Conservation (phyloP, 2,888 invertebrate species). For the Oconnorella tubifera region DNA sequence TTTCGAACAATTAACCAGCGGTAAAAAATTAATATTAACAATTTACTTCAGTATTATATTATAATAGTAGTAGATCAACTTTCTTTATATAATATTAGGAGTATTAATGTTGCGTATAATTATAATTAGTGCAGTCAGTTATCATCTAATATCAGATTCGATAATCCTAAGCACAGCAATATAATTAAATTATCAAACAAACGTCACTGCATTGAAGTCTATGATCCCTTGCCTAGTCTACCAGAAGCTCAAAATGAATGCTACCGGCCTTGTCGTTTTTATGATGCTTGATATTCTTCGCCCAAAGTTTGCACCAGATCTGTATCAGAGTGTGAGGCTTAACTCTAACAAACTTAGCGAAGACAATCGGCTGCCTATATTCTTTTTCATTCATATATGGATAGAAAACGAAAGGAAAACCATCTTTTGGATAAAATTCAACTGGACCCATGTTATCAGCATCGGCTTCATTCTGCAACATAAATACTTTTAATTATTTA, state of each 20-base stretch:
- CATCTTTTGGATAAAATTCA: constrained; percentile 24
- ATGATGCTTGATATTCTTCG: constrained; percentile 67
- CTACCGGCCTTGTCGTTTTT: constrained; percentile 84
- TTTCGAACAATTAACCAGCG: too few species aligned
- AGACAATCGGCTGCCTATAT: constrained; percentile 47
- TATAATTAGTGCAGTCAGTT: too few species aligned
- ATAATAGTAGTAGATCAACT: too few species aligned
- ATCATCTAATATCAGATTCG: too few species aligned
- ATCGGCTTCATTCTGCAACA: constrained; percentile 29
- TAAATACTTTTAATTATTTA: too few species aligned
- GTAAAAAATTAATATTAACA: too few species aligned
- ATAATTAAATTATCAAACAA: too few species aligned
- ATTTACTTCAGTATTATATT: too few species aligned
- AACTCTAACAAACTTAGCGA: constrained; percentile 47
- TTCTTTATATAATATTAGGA: too few species aligned
- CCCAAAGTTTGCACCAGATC: constrained; percentile 53
- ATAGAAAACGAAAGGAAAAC: constrained; percentile 27
- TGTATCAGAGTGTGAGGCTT: constrained; percentile 42
- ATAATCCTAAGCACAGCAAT: too few species aligned
- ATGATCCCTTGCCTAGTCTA: constrained; percentile 67
- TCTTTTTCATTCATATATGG: constrained; percentile 29
- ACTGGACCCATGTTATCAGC: constrained; percentile 27
- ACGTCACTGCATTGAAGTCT: too few species aligned
- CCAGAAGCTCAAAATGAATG: constrained; percentile 90
- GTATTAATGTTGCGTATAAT: too few species aligned